phyloP scores from a whole-genome alignment of 2,113 vertebrate genomes.

The Meles meles region DNA sequence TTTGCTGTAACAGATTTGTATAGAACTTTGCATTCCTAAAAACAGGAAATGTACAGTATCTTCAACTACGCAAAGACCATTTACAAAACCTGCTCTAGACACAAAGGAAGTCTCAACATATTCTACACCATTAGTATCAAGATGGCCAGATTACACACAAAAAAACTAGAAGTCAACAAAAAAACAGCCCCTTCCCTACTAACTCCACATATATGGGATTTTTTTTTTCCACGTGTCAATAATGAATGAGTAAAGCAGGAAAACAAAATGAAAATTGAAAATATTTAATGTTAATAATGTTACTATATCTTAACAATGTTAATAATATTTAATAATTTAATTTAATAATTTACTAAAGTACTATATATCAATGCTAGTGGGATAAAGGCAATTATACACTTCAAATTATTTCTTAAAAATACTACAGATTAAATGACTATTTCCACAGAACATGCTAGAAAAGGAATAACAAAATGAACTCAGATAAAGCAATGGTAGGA shows the following conservation, averaged over 20 bases:
- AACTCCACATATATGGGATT: neutral
- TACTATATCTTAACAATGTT: neutral
- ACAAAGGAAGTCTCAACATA: neutral
- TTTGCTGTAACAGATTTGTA: neutral
- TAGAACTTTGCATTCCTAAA: neutral
- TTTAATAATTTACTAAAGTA: too few species aligned
- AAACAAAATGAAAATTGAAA: neutral
- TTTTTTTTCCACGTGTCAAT: neutral
- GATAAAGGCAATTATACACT: neutral
- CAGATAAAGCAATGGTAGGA: neutral
- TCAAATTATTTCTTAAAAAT: neutral
- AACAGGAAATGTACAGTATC: neutral
- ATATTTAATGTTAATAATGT: neutral
- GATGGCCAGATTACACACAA: neutral
- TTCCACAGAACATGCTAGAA: neutral
- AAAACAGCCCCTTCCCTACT: neutral
- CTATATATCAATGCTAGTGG: neutral
- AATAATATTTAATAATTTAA: too few species aligned
- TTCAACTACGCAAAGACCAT: neutral
- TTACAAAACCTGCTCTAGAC: neutral
- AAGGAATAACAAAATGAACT: neutral
- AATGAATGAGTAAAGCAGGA: neutral
- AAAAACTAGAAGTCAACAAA: neutral
- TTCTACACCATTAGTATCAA: neutral
- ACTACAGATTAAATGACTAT: neutral